These are phyloP conservation scores for Melieria crassipennis DNA, from an alignment of 2,888 invertebrate genomes.

Conservation along the genomic window DNA sequence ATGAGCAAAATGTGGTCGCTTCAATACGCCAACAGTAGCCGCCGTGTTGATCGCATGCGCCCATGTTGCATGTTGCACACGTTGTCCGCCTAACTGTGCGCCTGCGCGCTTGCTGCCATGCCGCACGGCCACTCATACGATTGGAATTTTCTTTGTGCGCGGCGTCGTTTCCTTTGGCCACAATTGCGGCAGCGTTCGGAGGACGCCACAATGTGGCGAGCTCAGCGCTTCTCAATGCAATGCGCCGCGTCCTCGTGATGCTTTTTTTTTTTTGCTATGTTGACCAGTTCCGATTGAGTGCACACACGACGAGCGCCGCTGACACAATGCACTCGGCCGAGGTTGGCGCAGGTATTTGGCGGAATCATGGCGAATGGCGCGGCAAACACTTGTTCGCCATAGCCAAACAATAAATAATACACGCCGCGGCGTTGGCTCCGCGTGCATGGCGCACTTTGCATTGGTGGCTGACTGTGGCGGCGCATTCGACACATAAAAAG, in stretches of 20 bases:
- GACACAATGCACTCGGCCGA: neutral
- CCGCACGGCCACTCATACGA: constrained; percentile 6
- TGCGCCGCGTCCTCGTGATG: neutral
- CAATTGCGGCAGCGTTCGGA: neutral
- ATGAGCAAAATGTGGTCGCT: no score
- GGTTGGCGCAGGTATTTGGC: neutral
- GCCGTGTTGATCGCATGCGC: neutral
- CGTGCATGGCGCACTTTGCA: neutral
- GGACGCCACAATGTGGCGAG: neutral
- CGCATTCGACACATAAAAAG: constrained; percentile 42
- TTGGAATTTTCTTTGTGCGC: constrained; percentile 23
- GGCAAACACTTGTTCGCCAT: constrained; percentile 3
- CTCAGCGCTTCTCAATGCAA: neutral
- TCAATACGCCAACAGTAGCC: no score
- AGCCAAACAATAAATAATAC: constrained; percentile 22
- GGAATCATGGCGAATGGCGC: constrained; percentile 1
- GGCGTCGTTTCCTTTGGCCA: constrained; percentile 3
- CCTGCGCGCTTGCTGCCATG: neutral
- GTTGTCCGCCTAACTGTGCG: neutral
- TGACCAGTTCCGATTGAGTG: constrained; percentile 18
- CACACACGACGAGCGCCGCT: neutral
- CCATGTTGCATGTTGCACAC: neutral
- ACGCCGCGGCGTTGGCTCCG: neutral
- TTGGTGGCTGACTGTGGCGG: constrained; percentile 29
- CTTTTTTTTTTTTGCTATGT: neutral